Evolutionary conservation across 1,140 invertebrate genomes (phyloP), one percentile per base, ranked within the genome.

Genomic region (Pseudomyrmex concolor): DNA sequence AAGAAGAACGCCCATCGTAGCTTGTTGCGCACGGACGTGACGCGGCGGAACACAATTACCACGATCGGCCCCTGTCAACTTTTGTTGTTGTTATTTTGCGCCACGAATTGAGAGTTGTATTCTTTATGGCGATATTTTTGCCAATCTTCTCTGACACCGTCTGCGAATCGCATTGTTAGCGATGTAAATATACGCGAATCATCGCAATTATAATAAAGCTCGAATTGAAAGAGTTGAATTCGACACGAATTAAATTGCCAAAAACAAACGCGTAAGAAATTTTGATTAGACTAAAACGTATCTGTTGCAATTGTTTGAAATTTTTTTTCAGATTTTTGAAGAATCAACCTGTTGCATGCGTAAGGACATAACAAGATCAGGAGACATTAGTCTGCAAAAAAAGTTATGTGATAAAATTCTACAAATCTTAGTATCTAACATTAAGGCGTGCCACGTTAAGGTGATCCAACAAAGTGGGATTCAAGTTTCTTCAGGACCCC

Each of bases 1-100:
- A 89, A 88, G 88, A 88, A 89, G 70, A 90, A 74, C 89, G 87
- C 76, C 76, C 34, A 34, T 34, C 34, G 70, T 84, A 87, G 57
- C 50, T 51, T 81, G 64, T 70, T 70, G 84, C 34, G 34, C 63
- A 64, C 64, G 57, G 43, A 83, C 70, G 80, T 80, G 76, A 80
- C 76, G 66, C 76, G 54, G 76, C 78, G 84, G 51, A 76, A 85
- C 80, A 70, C 73, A 73, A 83, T 85, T 83, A 70, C 84, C 63
- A 66, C 64, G 84, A 76, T 83, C 80, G 80, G 43, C 17, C 68
- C 66, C 62, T 62, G 54, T 66, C 45, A 15, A 25, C 12, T 74
- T 74, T 45, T 82, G 34, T 83, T 50, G 48, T 25, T 82, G 55
- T 82, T 73, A 71, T 62, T 82, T 82, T 13, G 51, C 68, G 45